Base-by-base conservation (phyloP, 2,888 invertebrate species). In the Tyria jacobaeae region DNA sequence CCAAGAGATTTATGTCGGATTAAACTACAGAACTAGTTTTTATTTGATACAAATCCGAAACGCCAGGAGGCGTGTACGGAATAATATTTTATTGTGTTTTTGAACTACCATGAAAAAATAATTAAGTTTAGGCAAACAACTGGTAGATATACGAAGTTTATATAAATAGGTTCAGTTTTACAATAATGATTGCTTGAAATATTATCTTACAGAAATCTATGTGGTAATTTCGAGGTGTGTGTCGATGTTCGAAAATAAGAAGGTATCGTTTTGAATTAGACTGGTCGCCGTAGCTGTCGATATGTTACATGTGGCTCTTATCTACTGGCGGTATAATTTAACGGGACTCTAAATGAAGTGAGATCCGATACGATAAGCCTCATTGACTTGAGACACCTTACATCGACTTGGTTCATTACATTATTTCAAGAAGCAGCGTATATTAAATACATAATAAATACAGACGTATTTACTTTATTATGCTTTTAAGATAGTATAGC, bases 341-440 rank as follows among this genome's bases (percentile, higher is more conserved):
- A 92, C 92, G 90, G 89, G 87, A 85, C 86, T 90, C 90, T 91
- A 92, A 92, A 92, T 88, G 90, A 90, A 88, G 83, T 80, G 87
- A 92, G 92, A 93, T 94, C 86, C 87, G 83, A 90, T 88, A 83
- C 86, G 93, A 94, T 93, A 94, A 92, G 87, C 86, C 81, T 85
- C 85, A 88, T 89, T 86, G 86, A 89, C 86, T 88, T 79, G 81
- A 86, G 87, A 90, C 88, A 89, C 85, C 87, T 89, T 80, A 87
- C 84, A 83, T 82, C 73, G 79, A 78, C 79, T 80, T 78, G 82
- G 83, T 87, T 89, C 89, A 90, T 90, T 89, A 89, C 88, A 83
- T 87, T 85, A 84, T 85, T 83, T 85, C 73, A 81, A 85, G 83
- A 87, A 86, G 83, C 83, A 84, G 82, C 82, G 81, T 83, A 82